Evolutionary conservation across 2,888 invertebrate species (phyloP), one percentile per base, ranked within the genome.

Genomic region (Mythimna vitellina): DNA sequence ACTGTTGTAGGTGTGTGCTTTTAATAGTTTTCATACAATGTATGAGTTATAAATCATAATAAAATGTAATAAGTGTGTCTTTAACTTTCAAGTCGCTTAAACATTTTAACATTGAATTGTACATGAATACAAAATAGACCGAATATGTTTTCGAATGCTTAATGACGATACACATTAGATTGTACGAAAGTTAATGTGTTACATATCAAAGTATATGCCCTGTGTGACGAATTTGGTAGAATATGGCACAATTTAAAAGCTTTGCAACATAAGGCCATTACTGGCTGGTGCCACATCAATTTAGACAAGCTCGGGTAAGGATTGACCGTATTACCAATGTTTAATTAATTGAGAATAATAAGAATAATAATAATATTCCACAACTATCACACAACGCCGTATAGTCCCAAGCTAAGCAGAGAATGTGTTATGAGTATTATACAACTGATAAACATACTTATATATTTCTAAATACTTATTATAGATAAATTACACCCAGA

Each of bases 151-250:
- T 83, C 29, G 49, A 75, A 74, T 71, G 57, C 62, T 46, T 88
- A 89, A 93, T 89, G 91, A 89, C 90, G 80, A 85, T 88, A 87
- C 84, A 89, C 92, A 92, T 93, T 92, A 92, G 89, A 86, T 87
- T 83, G 83, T 88, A 86, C 84, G 85, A 89, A 89, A 87, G 86
- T 86, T 90, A 90, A 93, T 91, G 90, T 88, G 86, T 89, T 87
- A 84, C 82, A 75, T 87, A 89, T 88, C 84, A 88, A 89, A 85
- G 73, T 71, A 79, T 76, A 80, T 20, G 3, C 14, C 2, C 73
- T 82, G 65, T 86, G 87, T 87, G 78, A 73, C n/a, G n/a, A 51
- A 57, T 29, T 29, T 54, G n/a, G 1, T 49, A 29, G 29, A n/a
- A 25, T 57, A 42, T 5, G 58, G 17, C 35, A 38, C 53, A 25